Percentiles rank a stretch among this genome's conserved stretches.
phyloP scores from a whole-genome alignment of 2,888 invertebrate genomes.

The Drosophila nr. fundita region DNA sequence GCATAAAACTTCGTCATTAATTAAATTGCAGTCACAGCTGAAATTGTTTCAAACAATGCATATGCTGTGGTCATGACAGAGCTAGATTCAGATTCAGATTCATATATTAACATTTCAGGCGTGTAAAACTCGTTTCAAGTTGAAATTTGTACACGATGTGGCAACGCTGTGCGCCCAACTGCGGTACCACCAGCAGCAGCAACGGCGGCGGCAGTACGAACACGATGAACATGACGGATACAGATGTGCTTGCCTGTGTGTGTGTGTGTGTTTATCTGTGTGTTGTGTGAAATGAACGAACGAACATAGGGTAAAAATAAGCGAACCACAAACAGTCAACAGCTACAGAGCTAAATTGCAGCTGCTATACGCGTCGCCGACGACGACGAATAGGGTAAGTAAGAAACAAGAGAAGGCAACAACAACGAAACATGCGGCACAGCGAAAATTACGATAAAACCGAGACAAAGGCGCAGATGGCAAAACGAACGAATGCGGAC shows the following conservation, averaged over 20 bases:
- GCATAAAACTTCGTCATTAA: slow-evolving; percentile 25
- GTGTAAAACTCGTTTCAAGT: slow-evolving; percentile 60
- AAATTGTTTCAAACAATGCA: slow-evolving; percentile 26
- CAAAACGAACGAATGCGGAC: slow-evolving; percentile 64
- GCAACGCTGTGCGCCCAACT: slow-evolving; percentile 46
- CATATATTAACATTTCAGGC: slow-evolving; percentile 45
- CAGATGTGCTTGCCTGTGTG: slow-evolving; percentile 38
- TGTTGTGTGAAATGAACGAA: slow-evolving; percentile 37
- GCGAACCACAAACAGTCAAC: slow-evolving; percentile 71
- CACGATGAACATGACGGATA: slow-evolving; percentile 57
- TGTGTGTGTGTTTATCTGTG: slow-evolving; percentile 19
- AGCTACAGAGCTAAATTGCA: slow-evolving; percentile 70
- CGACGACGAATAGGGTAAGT: slow-evolving; percentile 64
- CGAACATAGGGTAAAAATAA: slow-evolving; percentile 71
- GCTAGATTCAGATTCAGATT: slow-evolving; percentile 36
- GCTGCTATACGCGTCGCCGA: slow-evolving; percentile 72
- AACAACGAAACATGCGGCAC: slow-evolving; percentile 58
- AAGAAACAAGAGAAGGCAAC: slow-evolving; percentile 46
- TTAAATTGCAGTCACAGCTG: slow-evolving; percentile 33
- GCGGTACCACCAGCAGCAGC: slow-evolving; percentile 24
- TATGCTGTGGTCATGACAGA: slow-evolving; percentile 38
- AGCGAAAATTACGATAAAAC: slow-evolving; percentile 55
- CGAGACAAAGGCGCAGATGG: slow-evolving; percentile 57
- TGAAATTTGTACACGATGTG: slow-evolving; percentile 48
- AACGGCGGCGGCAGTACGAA: slow-evolving; percentile 15